Conservation (phyloP, 2,797 vertebrate genomes). For the Crossoptilon crossoptilon region DNA sequence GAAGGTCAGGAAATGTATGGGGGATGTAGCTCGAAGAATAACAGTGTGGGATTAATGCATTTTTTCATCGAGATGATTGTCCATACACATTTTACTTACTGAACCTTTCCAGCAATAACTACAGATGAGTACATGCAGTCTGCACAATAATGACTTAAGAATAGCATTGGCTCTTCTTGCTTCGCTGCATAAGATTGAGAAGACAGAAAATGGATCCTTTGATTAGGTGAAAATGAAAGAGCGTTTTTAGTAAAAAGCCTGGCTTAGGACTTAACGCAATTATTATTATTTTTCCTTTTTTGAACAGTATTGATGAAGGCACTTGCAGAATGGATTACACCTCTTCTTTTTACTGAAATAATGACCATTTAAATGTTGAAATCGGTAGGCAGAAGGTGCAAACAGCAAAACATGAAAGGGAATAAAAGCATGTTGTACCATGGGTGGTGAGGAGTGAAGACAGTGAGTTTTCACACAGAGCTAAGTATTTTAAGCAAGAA, state of each 20-base stretch:
- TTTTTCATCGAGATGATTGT: neutral
- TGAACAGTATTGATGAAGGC: neutral
- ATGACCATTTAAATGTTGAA: conserved; percentile 13
- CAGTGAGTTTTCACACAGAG: conserved; percentile 67
- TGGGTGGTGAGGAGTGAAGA: conserved; percentile 38
- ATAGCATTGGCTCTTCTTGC: conserved; percentile 24
- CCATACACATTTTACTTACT: neutral
- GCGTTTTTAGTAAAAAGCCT: neutral
- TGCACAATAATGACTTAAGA: conserved; percentile 7
- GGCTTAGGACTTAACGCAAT: neutral
- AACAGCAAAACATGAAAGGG: conserved; percentile 42
- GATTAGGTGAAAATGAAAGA: conserved; percentile 27
- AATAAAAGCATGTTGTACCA: conserved; percentile 45
- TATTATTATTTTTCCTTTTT: neutral
- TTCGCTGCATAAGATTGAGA: neutral
- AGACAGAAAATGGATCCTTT: conserved; percentile 14
- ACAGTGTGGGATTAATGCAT: neutral
- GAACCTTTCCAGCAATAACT: neutral
- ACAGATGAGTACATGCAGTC: neutral
- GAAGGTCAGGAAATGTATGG: neutral
- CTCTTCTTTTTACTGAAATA: neutral
- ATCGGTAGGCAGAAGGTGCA: conserved; percentile 46
- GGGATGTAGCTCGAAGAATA: neutral
- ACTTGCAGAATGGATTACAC: conserved; percentile 5
- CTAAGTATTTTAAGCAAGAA: conserved; percentile 72